Evolutionary conservation across 2,888 invertebrate genomes (phyloP).

Genomic region (Penaeus monodon): DNA sequence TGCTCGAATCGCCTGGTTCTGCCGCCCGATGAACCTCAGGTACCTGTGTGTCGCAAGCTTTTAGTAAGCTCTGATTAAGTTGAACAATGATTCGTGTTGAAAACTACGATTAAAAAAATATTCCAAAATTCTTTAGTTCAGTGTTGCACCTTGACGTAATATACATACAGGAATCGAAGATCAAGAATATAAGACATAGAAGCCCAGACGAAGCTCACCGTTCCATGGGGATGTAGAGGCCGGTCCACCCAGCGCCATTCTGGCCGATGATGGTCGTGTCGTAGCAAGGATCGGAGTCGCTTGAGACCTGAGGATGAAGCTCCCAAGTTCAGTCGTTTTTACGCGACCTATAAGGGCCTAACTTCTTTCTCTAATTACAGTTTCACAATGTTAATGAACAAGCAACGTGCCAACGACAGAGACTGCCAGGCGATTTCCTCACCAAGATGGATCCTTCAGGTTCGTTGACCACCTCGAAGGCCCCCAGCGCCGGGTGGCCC

Average conservation of each 20-base stretch:
- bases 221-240: constrained; percentile 48
- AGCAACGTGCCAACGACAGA: too few relatives aligned
- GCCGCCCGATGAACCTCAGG: constrained; percentile 66
- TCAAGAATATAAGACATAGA: not conserved
- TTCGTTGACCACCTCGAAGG: constrained; percentile 68
- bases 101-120: too few relatives aligned
- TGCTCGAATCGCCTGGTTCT: constrained; percentile 66
- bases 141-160: too few relatives aligned
- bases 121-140: too few relatives aligned
- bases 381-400: constrained; percentile 7
- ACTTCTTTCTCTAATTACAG: too few relatives aligned
- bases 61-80: not conserved
- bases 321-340: not conserved
- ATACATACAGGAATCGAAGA: too few relatives aligned
- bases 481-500: constrained; percentile 67
- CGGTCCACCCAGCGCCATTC: constrained; percentile 67
- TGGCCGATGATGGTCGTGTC: constrained; percentile 66
- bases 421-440: constrained; percentile 23
- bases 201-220: not conserved
- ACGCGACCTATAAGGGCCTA: too few relatives aligned
- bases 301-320: constrained; percentile 31
- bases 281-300: constrained; percentile 66
- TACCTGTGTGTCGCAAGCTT: constrained; percentile 15
- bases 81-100: too few relatives aligned
- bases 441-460: constrained; percentile 67